These are phyloP conservation scores for Saxidomus purpurata DNA, from an alignment of 1,140 invertebrate species.

Conservation along the genomic window DNA sequence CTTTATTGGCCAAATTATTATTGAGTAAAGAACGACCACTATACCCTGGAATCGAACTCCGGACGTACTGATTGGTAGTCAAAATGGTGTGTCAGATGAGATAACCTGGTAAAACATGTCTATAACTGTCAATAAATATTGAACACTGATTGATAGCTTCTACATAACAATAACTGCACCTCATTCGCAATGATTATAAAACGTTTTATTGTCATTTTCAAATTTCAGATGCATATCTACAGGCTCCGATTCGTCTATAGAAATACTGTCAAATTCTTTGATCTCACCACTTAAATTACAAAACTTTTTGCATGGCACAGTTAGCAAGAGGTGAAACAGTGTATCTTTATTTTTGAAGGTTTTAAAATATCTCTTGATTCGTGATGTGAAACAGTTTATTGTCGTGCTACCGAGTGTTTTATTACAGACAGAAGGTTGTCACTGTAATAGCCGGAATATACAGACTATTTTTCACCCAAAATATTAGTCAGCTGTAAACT, in stretches of 20 bases:
- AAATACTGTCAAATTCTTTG: slow-evolving; percentile 18
- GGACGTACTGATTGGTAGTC: no score
- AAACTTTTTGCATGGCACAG: slow-evolving; percentile 42
- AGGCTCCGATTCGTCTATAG: slow-evolving; percentile 49
- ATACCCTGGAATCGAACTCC: no score
- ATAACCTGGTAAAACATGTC: no score
- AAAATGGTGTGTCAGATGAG: no score
- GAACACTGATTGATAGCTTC: background rate
- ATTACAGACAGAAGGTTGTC: slow-evolving; percentile 8
- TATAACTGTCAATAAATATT: no score
- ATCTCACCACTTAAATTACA: slow-evolving; percentile 43
- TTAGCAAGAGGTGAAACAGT: slow-evolving; percentile 19
- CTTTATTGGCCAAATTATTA: no score
- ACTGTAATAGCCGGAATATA: slow-evolving; percentile 27
- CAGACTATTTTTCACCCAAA: slow-evolving; percentile 7
- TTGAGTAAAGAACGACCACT: no score
- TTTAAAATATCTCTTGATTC: slow-evolving; percentile 25
- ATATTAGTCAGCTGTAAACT: background rate
- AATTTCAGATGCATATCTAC: slow-evolving; percentile 41
- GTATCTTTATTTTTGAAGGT: slow-evolving; percentile 25
- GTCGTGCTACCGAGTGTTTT: slow-evolving; percentile 31
- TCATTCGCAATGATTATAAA: slow-evolving; percentile 6
- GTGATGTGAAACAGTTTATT: slow-evolving; percentile 52
- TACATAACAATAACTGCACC: background rate
- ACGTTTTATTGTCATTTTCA: slow-evolving; percentile 21